phyloP scores from a whole-genome alignment of 2,888 invertebrate genomes.

The Cerceris rybyensis region DNA sequence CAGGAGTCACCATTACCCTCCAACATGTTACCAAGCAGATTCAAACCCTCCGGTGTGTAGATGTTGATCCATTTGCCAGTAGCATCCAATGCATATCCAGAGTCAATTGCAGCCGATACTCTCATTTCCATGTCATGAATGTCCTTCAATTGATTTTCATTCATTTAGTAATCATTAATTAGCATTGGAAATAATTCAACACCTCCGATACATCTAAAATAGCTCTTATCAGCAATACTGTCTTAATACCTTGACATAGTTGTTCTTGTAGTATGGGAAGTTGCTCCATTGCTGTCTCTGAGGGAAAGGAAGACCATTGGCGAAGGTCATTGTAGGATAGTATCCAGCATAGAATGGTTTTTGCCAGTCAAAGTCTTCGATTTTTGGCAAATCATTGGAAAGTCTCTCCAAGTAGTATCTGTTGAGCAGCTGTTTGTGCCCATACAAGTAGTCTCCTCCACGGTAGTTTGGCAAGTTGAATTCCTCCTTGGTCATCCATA shows the following conservation, averaged over 20 bases:
- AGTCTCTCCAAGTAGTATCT: conserved; percentile 84
- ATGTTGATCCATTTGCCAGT: conserved; percentile 72
- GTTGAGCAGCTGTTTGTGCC: conserved; percentile 82
- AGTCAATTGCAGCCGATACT: conserved; percentile 70
- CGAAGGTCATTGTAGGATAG: conserved; percentile 84
- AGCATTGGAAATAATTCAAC: neutral
- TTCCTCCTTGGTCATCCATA: conserved; percentile 85
- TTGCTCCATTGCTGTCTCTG: conserved; percentile 79
- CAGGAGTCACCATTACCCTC: conserved; percentile 77
- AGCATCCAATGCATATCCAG: conserved; percentile 58
- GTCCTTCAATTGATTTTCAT: conserved; percentile 3
- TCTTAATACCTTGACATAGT: conserved; percentile 67
- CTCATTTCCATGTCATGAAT: conserved; percentile 69
- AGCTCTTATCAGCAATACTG: too few relatives aligned
- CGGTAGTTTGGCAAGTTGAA: conserved; percentile 81
- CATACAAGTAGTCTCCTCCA: conserved; percentile 82
- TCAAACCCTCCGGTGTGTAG: conserved; percentile 74
- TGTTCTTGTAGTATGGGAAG: conserved; percentile 70
- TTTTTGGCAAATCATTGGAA: conserved; percentile 82
- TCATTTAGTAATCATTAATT: conserved; percentile 4
- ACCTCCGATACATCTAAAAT: too few relatives aligned
- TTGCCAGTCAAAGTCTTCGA: conserved; percentile 82
- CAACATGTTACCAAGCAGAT: conserved; percentile 78
- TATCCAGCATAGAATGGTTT: conserved; percentile 83
- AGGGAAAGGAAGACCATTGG: conserved; percentile 84